Evolutionary conservation across 2,113 vertebrate genomes (phyloP), one percentile per base, ranked within the genome.

Genomic region (Pterocles burchelli): DNA sequence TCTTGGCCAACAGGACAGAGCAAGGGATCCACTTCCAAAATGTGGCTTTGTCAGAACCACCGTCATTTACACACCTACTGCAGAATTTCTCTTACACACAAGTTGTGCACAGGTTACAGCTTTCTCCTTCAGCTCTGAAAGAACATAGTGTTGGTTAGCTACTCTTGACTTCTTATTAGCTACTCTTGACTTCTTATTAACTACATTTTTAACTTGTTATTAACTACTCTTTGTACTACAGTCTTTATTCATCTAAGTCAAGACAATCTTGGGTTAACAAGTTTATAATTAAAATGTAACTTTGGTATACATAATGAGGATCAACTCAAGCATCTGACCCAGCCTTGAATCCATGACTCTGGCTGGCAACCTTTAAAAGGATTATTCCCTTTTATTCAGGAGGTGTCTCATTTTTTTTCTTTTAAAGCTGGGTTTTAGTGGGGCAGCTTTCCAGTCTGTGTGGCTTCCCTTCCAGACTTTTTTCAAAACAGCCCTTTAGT

Each of bases 401-500:
- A 93, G 57, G 89, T 68, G 38, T 90, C n/a, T 65, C 24, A 18
- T 14, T 41, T 61, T 83, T 84, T 46, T 73, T 54, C 12, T 17
- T 65, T 72, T 68, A 75, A 87, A 85, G 25, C 36, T 82, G 70
- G 49, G 66, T 78, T 92, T 94, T 76, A 89, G 46, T 5, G 4
- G 83, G 80, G 95, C 88, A 96, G 58, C 70, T 94, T 97, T 93
- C 93, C 90, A 94, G 90, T 89, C 90, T 94, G 73, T 5, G 3
- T 16, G 49, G 93, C 84, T 96, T 96, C 83, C 88, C 83, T 90
- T 94, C 95, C 33, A 5, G 93, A 90, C 61, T 49, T 52, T 85
- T 96, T 81, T 95, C 96, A 90, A 89, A 97, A 96, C 79, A 95
- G 36, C 58, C 62, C 73, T 94, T 94, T 90, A 96, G 94, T 92